A percentile compares a stretch with the other conserved stretches of the same genome.
Evolutionary conservation across 2,888 invertebrate genomes (phyloP).

Genomic region (Tetanocera ferruginea): DNA sequence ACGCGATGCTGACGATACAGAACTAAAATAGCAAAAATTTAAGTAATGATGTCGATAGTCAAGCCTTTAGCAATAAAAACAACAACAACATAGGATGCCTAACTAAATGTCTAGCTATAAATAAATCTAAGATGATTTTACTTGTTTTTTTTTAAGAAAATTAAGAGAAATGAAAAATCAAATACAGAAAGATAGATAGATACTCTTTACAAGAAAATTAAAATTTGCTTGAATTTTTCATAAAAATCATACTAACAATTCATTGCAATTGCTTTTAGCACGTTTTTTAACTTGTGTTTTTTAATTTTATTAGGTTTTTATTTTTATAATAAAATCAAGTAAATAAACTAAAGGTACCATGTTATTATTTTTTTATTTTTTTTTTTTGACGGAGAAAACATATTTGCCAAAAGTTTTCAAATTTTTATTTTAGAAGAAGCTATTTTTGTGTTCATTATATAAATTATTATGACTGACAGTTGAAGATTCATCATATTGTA

Average conservation of each 20-base stretch:
- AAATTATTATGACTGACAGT: too few species aligned
- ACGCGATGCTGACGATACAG: not conserved
- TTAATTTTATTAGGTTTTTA: too few species aligned
- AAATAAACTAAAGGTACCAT: too few species aligned
- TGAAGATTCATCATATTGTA: too few species aligned
- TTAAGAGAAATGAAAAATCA: not conserved
- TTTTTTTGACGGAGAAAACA: too few species aligned
- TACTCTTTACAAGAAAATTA: not conserved
- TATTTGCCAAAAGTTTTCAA: too few species aligned
- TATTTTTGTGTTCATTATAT: too few species aligned
- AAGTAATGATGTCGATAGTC: slow-evolving; percentile 30
- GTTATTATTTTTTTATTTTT: too few species aligned
- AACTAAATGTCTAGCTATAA: slow-evolving; percentile 20
- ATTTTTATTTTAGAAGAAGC: too few species aligned
- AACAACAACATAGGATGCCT: slow-evolving; percentile 6
- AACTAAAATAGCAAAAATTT: slow-evolving; percentile 23
- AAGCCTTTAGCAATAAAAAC: slow-evolving; percentile 4
- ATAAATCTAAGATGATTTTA: slow-evolving; percentile 6
- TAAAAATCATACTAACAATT: not conserved
- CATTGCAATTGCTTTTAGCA: too few species aligned
- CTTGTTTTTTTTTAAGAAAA: not conserved
- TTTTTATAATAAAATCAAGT: too few species aligned
- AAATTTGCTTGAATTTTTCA: not conserved
- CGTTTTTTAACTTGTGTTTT: too few species aligned
- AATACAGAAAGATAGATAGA: not conserved